Evolutionary conservation across 2,113 vertebrate genomes (phyloP), one percentile per base, ranked within the genome.

Genomic region (Xenotilapia flavipinnis): DNA sequence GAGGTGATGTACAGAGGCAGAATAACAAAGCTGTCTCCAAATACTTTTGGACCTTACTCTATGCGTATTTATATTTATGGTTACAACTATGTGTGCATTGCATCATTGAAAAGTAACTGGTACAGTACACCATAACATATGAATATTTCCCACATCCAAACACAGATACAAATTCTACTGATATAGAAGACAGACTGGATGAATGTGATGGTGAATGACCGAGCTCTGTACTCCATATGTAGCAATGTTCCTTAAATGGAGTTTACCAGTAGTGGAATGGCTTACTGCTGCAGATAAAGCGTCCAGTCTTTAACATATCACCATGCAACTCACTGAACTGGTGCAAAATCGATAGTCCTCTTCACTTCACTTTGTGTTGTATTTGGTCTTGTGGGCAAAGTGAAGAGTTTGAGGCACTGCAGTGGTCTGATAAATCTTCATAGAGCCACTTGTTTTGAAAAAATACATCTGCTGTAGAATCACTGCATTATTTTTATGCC

Each of bases 391-490:
- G 54, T 79, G 49, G 51, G 58, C 54, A 87, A 82, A 68, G 15
- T 68, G 45, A 87, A 85, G 33, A 13, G 68, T 87, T 83, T 85
- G 90, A 94, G 91, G 91, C 93, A 92, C 92, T 82, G 45, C 17
- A 58, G 62, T 28, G 31, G 80, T 90, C 86, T 68, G 8, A 53
- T 5, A 53, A 62, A 86, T 82, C 15, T 84, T 79, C 26, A 38
- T 8, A 23, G 15, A 79, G 17, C 33, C 80, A 68, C 45, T 31
- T 77, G 2, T 65, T 12, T 82, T 15, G 5, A 42, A n/a, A 60
- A 85, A 80, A 26, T 45, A 51, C 54, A 81, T 77, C 80, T 65
- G 4, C 19, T 65, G 19, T 33, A 86, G 31, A 62, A 40, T 70
- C 38, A 82, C 38, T 75, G n/a, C 17, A 81, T 28, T 51, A 58